Conservation (phyloP, 2,797 vertebrate species). For the Chanos chanos region DNA sequence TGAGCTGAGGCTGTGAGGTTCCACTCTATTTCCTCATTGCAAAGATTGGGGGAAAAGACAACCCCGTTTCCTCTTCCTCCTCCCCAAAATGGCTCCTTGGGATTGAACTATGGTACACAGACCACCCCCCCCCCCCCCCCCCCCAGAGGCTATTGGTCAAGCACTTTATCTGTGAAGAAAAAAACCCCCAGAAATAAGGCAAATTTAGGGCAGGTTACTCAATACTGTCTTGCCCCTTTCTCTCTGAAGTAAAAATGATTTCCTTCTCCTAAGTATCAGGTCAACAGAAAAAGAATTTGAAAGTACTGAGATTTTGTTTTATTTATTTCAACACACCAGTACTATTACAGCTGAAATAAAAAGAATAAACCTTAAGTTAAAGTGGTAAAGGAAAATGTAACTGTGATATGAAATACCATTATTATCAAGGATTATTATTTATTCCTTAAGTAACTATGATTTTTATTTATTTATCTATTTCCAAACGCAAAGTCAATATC, state of each 20-base stretch:
- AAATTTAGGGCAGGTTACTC: conserved; percentile 54
- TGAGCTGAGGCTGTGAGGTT: conserved; percentile 37
- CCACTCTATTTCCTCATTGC: conserved; percentile 52
- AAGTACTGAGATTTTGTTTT: conserved; percentile 25
- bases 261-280: conserved; percentile 55
- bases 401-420: conserved; percentile 80
- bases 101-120: conserved; percentile 68
- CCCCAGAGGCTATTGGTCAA: conserved; percentile 65
- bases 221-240: not conserved
- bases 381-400: conserved; percentile 73
- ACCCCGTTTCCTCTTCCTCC: conserved; percentile 51
- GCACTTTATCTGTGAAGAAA: conserved; percentile 80
- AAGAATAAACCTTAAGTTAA: conserved; percentile 71
- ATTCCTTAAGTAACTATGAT: conserved; percentile 63
- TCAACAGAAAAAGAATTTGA: conserved; percentile 55
- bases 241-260: conserved; percentile 23
- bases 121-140: conserved; percentile 50
- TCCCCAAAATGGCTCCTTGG: conserved; percentile 42
- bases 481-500: conserved; percentile 56
- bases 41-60: conserved; percentile 59
- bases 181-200: conserved; percentile 50
- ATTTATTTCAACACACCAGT: conserved; percentile 61
- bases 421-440: conserved; percentile 78
- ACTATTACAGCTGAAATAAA: conserved; percentile 50
- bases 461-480: conserved; percentile 72